These are phyloP conservation scores for Yponomeuta malinellus DNA, from an alignment of 2,888 invertebrate genomes.

Conservation along the genomic window DNA sequence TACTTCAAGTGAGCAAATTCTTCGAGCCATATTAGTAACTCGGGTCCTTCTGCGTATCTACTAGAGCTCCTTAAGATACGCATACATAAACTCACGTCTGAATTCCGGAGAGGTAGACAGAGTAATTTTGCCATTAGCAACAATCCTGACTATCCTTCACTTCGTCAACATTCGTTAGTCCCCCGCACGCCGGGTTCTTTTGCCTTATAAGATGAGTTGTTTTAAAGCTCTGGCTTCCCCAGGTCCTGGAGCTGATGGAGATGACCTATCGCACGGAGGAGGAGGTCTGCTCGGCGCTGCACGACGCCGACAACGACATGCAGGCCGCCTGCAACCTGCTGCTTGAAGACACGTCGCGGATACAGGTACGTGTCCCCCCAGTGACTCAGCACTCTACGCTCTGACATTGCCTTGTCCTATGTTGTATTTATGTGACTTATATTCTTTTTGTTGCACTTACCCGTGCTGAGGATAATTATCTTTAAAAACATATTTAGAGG, in stretches of 20 bases:
- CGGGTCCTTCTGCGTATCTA: too few relatives aligned
- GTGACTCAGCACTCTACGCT: neutral
- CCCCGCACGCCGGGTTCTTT: too few relatives aligned
- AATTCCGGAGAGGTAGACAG: neutral
- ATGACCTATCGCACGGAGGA: slow-evolving; percentile 93
- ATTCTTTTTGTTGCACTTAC: too few relatives aligned
- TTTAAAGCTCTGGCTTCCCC: slow-evolving; percentile 25
- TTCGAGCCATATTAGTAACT: too few relatives aligned
- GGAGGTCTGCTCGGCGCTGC: slow-evolving; percentile 93
- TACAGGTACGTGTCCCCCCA: neutral
- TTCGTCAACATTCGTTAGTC: neutral
- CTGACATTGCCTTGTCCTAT: too few relatives aligned
- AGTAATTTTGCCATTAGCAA: too few relatives aligned
- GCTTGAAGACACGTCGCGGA: slow-evolving; percentile 79
- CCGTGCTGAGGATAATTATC: too few relatives aligned
- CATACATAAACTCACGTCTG: neutral
- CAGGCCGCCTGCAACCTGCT: slow-evolving; percentile 88
- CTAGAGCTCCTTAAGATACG: too few relatives aligned
- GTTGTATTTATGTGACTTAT: too few relatives aligned
- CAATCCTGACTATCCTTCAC: too few relatives aligned
- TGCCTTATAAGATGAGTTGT: neutral
- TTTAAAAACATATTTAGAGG: too few relatives aligned
- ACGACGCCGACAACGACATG: slow-evolving; percentile 94
- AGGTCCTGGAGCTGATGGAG: slow-evolving; percentile 91
- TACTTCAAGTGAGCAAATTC: too few relatives aligned